Evolutionary conservation across 2,888 invertebrate genomes (phyloP), one percentile per base, ranked within the genome.

Genomic region (Baronia brevicornis): DNA sequence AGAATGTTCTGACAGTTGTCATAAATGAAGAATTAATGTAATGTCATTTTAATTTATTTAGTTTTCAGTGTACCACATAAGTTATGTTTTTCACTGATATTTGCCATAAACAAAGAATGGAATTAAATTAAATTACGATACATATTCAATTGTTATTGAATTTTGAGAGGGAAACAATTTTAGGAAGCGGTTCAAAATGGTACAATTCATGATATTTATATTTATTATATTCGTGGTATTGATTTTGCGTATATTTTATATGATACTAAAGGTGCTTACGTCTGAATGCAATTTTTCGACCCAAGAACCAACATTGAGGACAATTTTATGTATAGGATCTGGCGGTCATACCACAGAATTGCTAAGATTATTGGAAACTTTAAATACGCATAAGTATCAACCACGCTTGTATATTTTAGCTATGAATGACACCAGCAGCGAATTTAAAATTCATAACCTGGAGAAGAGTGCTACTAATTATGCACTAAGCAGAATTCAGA

Each of bases 331-430:
- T 44, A 87, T 92, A 36, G 92, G 92, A 19, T 91, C 92, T 44
- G 96, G 96, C 33, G 96, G 96, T 0, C 98, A 99, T 64, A 98
- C 98, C 0, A 91, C 92, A n/a, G 98, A 99, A 86, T 92, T 99
- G 86, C 65, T 97, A 28, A 86, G 89, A 41, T 80, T 98, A 21
- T 66, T 92, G 3, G 77, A 86, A 44, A 80, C 85, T 13, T 61
- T 97, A 23, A 84, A 90, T 49, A 60, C 69, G n/a, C 54, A 70
- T 1, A 87, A 86, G 51, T 96, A 93, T 61, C 68, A 74, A 1
- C 95, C 95, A 1, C 80, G 95, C 31, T 72, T 89, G 34, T 97
- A 96, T 59, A 72, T 97, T 24, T 71, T 93, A 41, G 94, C 97
- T 2, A 85, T 88, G 28, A 90, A 89, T 33, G 98, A 98, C 70